Percentiles rank a stretch among this genome's conserved stretches.
Conservation (phyloP, 2,888 invertebrate species). For the Aphidius colemani region DNA sequence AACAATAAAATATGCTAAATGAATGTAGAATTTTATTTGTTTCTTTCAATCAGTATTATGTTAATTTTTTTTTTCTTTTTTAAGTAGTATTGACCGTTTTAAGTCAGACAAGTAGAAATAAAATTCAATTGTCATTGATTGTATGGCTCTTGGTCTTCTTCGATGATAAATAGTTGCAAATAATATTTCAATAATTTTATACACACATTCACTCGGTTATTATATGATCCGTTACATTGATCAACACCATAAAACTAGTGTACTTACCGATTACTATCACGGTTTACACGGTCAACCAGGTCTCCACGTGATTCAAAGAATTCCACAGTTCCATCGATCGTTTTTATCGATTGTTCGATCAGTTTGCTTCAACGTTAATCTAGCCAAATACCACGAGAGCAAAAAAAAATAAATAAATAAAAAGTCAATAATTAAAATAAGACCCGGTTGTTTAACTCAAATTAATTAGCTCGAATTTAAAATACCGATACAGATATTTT, state of each 20-base stretch:
- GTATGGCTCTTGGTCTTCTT: slow-evolving; percentile 3
- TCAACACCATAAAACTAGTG: slow-evolving; percentile 23
- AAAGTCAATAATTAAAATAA: too few species aligned
- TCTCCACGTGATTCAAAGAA: slow-evolving; percentile 1
- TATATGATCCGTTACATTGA: slow-evolving; percentile 30
- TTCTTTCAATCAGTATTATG: not conserved
- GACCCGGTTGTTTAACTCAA: too few species aligned
- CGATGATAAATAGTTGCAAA: slow-evolving; percentile 13
- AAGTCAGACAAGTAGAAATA: not conserved
- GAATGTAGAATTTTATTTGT: not conserved
- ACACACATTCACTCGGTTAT: slow-evolving; percentile 29
- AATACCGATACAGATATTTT: too few species aligned
- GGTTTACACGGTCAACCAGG: slow-evolving; percentile 26
- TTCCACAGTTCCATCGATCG: not conserved
- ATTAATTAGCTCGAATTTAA: too few species aligned
- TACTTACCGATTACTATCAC: slow-evolving; percentile 23
- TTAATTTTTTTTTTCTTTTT: not conserved
- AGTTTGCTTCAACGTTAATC: not conserved
- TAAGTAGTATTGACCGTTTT: too few species aligned
- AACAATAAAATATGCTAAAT: too few species aligned
- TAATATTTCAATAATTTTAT: not conserved
- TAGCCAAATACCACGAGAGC: too few species aligned
- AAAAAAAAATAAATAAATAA: too few species aligned
- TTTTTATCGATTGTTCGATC: slow-evolving; percentile 7
- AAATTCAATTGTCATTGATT: too few species aligned